These are phyloP conservation scores for Peromyscus leucopus DNA, from an alignment of 2,113 vertebrate species.

Conservation along the genomic window DNA sequence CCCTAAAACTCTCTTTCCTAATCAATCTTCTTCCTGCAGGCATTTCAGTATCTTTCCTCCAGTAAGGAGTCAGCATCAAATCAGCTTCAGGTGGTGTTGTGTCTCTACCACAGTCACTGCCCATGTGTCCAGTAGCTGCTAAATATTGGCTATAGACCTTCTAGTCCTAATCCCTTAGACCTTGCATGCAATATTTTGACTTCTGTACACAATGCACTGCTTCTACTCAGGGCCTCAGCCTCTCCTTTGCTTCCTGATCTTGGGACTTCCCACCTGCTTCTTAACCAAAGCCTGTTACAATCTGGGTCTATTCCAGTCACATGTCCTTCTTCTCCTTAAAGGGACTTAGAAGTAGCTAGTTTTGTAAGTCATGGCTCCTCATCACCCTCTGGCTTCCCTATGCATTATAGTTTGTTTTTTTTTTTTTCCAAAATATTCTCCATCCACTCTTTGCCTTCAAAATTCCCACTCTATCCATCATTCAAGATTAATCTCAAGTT, in stretches of 20 bases:
- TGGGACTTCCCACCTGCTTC: neutral
- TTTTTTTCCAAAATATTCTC: constrained; percentile 23
- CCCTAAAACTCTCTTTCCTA: constrained; percentile 57
- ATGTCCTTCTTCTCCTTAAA: neutral
- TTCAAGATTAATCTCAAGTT: constrained; percentile 51
- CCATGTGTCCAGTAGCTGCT: constrained; percentile 2
- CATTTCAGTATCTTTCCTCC: constrained; percentile 47
- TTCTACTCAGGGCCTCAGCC: neutral
- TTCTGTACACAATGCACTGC: neutral
- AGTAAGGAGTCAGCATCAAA: constrained; percentile 42
- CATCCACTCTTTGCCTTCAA: neutral
- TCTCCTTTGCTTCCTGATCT: neutral
- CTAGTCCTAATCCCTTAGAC: neutral
- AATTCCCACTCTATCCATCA: neutral
- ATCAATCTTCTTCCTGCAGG: constrained; percentile 28
- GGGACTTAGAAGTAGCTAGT: neutral
- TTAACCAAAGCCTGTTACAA: neutral
- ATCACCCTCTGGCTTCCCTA: neutral
- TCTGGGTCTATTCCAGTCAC: neutral
- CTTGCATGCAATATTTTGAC: neutral
- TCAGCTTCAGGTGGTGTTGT: neutral
- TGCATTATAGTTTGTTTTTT: neutral
- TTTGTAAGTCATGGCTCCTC: neutral
- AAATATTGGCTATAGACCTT: neutral
- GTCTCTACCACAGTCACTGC: neutral